Percentiles rank a stretch among this genome's conserved stretches.
phyloP scores from a whole-genome alignment of 2,797 vertebrate genomes.

The Phoebastria nigripes region DNA sequence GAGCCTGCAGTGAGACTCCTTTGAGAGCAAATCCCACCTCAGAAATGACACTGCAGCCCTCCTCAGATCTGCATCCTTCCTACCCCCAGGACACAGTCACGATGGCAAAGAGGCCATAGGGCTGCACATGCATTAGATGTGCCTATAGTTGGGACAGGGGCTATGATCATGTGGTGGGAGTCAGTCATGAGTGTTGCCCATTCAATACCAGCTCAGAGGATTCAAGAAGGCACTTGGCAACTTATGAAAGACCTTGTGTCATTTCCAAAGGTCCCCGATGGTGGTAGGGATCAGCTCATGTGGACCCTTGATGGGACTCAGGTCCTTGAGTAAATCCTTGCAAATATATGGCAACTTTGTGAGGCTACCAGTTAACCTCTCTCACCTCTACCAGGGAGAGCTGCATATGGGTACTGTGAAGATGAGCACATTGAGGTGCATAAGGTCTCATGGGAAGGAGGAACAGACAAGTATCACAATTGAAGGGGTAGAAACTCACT shows the following conservation, averaged over 20 bases:
- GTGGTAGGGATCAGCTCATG: neutral
- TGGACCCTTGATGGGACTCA: neutral
- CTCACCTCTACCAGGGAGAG: neutral
- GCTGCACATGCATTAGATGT: neutral
- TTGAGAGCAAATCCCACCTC: neutral
- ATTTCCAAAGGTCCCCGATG: neutral
- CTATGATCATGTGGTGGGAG: rapidly evolving
- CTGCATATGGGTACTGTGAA: neutral
- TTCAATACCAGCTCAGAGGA: neutral
- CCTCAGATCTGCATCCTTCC: neutral
- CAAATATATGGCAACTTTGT: neutral
- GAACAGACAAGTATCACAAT: neutral
- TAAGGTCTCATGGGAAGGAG: neutral
- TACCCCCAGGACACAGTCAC: neutral
- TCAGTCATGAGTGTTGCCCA: rapidly evolving
- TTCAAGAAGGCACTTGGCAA: neutral
- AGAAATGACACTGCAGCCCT: neutral
- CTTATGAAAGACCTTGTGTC: neutral
- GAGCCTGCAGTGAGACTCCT: neutral
- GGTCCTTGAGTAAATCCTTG: neutral
- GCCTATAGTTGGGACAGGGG: neutral
- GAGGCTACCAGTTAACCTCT: neutral
- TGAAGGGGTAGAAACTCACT: neutral
- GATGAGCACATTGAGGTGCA: neutral
- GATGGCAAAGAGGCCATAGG: neutral